Evolutionary conservation across 1,140 invertebrate species (phyloP).

Genomic region (Philopotamus ludificatus): DNA sequence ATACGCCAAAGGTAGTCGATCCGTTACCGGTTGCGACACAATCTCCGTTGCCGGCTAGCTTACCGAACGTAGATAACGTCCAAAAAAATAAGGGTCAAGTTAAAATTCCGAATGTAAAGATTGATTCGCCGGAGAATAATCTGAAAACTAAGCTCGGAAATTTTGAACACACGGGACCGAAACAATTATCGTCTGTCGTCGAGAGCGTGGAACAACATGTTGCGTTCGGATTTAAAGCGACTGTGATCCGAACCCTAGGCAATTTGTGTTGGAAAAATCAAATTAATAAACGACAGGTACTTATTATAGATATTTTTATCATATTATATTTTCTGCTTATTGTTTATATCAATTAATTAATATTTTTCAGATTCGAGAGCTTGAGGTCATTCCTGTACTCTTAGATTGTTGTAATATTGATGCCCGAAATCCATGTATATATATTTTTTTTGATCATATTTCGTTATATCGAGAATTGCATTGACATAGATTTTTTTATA

Average conservation of each 20-base stretch:
- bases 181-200: conserved; percentile 47
- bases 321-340: conserved; percentile 3
- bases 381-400: conserved; percentile 70
- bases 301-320: not conserved
- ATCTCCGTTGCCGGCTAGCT: not conserved
- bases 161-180: conserved; percentile 49
- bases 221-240: conserved; percentile 71
- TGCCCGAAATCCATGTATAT: conserved; percentile 80
- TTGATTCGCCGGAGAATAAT: conserved; percentile 53
- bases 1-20: conserved; percentile 7
- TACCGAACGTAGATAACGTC: not conserved
- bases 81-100: conserved; percentile 37
- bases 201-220: conserved; percentile 54
- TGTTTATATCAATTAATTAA: conserved; percentile 22
- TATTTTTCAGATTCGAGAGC: conserved; percentile 56
- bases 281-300: conserved; percentile 68
- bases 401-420: conserved; percentile 80
- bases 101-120: conserved; percentile 54
- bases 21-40: not conserved
- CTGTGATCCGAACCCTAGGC: conserved; percentile 68
- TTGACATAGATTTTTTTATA: conserved; percentile 4
- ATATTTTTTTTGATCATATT: too few species aligned
- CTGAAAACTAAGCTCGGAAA: conserved; percentile 51
- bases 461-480: not conserved
- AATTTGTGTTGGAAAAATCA: conserved; percentile 68